Evolutionary conservation across 30 jellyfish, hydroid and myxozoan genomes (phyloP), one percentile per base, ranked within the genome.

Genomic region (Catostylus mosaicus): DNA sequence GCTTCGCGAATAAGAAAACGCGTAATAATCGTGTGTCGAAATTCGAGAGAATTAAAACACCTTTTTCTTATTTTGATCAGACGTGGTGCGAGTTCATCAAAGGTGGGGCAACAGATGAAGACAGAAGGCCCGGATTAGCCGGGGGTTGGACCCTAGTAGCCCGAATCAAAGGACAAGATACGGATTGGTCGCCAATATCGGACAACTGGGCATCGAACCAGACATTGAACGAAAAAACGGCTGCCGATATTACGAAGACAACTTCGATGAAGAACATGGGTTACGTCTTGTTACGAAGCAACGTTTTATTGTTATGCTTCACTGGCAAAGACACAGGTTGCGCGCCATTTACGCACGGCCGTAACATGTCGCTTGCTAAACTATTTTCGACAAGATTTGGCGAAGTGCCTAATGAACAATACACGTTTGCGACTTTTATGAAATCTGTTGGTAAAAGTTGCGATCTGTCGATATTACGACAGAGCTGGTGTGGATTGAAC

Each of bases 71-170:
- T 85, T 47, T 60, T 60, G 45, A 37, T 52, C 81, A 94, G 99
- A 94, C 99, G n/a, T 94, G 99, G 99, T 94, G 99, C 61, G 96
- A 83, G 69, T 89, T 88, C 79, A 83, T 88, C 83, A 89, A 84
- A 78, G 97, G 96, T 5, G 96, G 96, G 4, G 97, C 97, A 34
- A 46, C 88, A 37, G 97, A 96, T 57, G 96, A 84, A 30, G 98
- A 85, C 65, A 83, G 78, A 36, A 78, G 96, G 59, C 96, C 97
- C 59, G 89, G 89, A 23, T 84, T 84, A 32, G 91, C 96, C 69
- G 99, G 99, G 76, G 99, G 99, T 72, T 94, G 99, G 99, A 94
- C 99, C 82, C 99, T 94, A 84, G 97, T 94, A 84, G 99, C 99
- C 96, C 97, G 99, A 71, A 91, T 89, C 68, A 89, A 94, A 69